Conservation (phyloP, 2,797 vertebrate genomes). For the Harpagifer antarcticus region DNA sequence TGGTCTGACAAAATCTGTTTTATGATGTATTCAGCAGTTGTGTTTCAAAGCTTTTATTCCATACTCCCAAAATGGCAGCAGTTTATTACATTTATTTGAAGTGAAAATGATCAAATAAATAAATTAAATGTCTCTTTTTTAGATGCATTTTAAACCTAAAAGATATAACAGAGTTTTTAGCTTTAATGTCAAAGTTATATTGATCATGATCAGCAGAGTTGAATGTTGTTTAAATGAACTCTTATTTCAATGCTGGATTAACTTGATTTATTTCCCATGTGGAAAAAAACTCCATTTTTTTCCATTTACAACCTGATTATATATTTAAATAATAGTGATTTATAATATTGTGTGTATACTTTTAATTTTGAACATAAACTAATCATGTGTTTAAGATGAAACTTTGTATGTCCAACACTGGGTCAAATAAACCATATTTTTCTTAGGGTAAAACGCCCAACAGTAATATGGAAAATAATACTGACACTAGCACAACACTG, state of each 20-base stretch:
- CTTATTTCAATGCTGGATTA: neutral
- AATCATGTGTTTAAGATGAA: neutral
- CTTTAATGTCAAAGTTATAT: slow-evolving; percentile 1
- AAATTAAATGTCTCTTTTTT: slow-evolving; percentile 31
- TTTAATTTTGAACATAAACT: neutral
- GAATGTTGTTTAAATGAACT: slow-evolving; percentile 23
- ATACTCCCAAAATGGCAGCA: slow-evolving; percentile 53
- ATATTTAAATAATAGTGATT: neutral
- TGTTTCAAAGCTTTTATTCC: slow-evolving; percentile 74
- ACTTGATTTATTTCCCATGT: neutral
- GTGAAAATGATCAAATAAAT: slow-evolving; percentile 31
- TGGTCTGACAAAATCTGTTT: slow-evolving; percentile 73
- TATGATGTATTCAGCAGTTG: slow-evolving; percentile 74
- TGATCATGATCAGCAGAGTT: slow-evolving; percentile 14
- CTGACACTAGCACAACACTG: too few relatives aligned
- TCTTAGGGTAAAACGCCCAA: neutral
- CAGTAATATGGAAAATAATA: neutral
- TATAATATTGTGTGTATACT: neutral
- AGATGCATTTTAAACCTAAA: slow-evolving; percentile 1
- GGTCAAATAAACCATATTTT: neutral
- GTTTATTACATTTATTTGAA: slow-evolving; percentile 45
- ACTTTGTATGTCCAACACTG: neutral
- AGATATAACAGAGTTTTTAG: slow-evolving; percentile 1
- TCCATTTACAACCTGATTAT: neutral
- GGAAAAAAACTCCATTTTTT: neutral